Evolutionary conservation across 2,797 vertebrate species (phyloP).

Genomic region (Chanos chanos): DNA sequence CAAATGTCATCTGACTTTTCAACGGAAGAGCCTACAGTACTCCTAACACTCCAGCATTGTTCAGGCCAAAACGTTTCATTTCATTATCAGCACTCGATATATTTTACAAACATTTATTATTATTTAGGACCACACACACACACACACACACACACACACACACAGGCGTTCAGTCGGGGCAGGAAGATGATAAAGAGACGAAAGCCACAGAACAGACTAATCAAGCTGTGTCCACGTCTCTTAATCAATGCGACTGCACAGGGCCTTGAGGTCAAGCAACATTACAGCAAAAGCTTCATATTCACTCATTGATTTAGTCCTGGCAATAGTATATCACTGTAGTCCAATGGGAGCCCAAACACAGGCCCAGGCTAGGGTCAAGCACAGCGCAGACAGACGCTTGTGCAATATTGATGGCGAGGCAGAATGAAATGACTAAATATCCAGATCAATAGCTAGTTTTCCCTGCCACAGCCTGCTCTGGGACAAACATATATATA

Average conservation of each 20-base stretch:
- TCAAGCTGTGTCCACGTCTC: slow-evolving; percentile 67
- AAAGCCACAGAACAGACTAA: slow-evolving; percentile 67
- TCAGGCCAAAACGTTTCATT: too few relatives aligned
- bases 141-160: background rate
- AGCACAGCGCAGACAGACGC: slow-evolving; percentile 82
- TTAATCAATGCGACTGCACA: slow-evolving; percentile 73
- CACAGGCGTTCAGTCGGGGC: background rate
- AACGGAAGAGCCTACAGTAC: too few relatives aligned
- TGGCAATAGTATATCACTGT: slow-evolving; percentile 96
- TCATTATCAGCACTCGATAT: background rate
- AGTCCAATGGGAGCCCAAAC: slow-evolving; percentile 94
- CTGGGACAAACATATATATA: slow-evolving; percentile 89
- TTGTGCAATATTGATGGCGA: slow-evolving; percentile 94
- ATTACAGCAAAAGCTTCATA: slow-evolving; percentile 97
- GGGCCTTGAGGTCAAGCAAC: slow-evolving; percentile 82
- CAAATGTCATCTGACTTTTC: too few relatives aligned
- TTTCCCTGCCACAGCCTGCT: slow-evolving; percentile 88
- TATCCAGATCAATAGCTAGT: slow-evolving; percentile 99
- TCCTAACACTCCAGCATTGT: too few relatives aligned
- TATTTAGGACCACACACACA: background rate
- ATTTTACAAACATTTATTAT: slow-evolving; percentile 10
- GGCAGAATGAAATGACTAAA: slow-evolving; percentile 96
- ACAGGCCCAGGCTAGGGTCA: slow-evolving; percentile 87
- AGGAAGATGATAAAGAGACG: slow-evolving; percentile 48
- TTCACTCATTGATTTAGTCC: slow-evolving; percentile 99